Conservation (phyloP, 92 coral and sea anemone genomes). For the Heliopora coerulea region DNA sequence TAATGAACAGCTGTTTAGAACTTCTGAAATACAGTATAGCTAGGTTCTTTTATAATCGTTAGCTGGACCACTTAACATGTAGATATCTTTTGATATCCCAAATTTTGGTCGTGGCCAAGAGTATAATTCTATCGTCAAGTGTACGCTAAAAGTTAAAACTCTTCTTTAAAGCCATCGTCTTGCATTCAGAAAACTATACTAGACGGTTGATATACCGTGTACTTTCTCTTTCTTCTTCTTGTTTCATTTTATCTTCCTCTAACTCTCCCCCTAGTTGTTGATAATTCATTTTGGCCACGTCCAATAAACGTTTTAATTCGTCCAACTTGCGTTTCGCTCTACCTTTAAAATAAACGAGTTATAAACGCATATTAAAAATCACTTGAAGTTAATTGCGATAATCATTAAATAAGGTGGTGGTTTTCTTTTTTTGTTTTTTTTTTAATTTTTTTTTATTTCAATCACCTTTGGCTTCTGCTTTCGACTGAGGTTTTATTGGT, state of each 20-base stretch:
- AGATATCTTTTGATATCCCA: too few species aligned
- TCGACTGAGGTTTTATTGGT: slow-evolving; percentile 89
- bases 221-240: slow-evolving; percentile 87
- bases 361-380: too few species aligned
- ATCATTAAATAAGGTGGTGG: too few species aligned
- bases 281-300: slow-evolving; percentile 97
- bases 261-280: slow-evolving; percentile 92
- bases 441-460: background rate
- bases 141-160: background rate
- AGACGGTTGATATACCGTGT: slow-evolving; percentile 57
- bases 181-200: background rate
- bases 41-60: too few species aligned
- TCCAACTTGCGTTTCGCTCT: slow-evolving; percentile 99
- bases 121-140: background rate
- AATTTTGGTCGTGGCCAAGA: too few species aligned
- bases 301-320: slow-evolving; percentile 79
- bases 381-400: too few species aligned
- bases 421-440: too few species aligned
- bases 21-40: too few species aligned
- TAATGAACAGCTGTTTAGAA: too few species aligned
- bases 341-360: too few species aligned
- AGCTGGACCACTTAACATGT: too few species aligned
- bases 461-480: slow-evolving; percentile 92
- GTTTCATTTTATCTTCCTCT: slow-evolving; percentile 90
- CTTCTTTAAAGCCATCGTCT: background rate